Base-by-base conservation (phyloP, 2,888 invertebrate genomes). In the Folsomia manolachei region DNA sequence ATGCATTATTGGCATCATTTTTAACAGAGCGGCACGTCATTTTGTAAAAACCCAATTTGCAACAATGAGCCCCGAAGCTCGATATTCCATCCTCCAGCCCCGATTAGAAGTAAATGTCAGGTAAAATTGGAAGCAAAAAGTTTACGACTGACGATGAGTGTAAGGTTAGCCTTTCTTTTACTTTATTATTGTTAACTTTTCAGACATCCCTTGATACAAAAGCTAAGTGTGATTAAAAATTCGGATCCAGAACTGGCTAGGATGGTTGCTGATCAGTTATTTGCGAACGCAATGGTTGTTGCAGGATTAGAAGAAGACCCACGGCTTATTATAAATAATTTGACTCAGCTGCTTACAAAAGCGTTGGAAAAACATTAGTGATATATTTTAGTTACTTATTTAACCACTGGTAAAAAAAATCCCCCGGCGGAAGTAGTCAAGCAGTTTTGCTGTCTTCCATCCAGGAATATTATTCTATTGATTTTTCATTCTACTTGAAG, bases 291-390 rank as follows among this genome's bases (percentile, higher is more conserved):
- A 0, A 94, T 98, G 94, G 93, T 97, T 11, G 92, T 92, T 2
- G 97, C 97, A 53, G 97, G 97, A 11, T 87, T 98, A 27, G 88
- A 96, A 0, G 92, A 95, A 83, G 97, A 98, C 86, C 93, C 97
- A 0, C 88, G 95, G 77, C 88, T 90, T 74, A 87, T 97, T 78
- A 87, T 97, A 27, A 89, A 89, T 1, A 89, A 93, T 70, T 90
- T 98, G 86, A 97, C 97, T 84, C 91, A 93, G 80, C 87, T 97
- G 69, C 84, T 97, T 77, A 87, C 89, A 1, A 88, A 91, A 84
- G 91, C 91, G 62, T 86, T 95, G 81, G 92, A 94, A 80, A 93
- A 93, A 66, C 65, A 66, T 52, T 66, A 63, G 62, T n/a, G n/a
- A n/a, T 56, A 56, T 51, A 66, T 71, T 62, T 7, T 21, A 65